Base-by-base conservation (phyloP, 2,888 invertebrate species). In the Aleiodes leptofemur region DNA sequence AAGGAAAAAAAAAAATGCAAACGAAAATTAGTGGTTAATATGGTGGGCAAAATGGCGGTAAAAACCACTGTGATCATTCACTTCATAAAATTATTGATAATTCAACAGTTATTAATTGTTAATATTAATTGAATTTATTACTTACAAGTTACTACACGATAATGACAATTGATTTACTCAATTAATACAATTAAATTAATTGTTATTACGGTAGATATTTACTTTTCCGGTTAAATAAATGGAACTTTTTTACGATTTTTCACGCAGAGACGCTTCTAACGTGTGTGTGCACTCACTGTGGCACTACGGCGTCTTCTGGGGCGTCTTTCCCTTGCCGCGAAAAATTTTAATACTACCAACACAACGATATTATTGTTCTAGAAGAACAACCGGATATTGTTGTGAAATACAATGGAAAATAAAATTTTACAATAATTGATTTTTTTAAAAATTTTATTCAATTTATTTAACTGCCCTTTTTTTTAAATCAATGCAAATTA, bases 41-140 rank as follows among this genome's bases (percentile, higher is more conserved):
- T 77, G 79, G 74, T 55, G 75, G 74, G 78, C 81, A 84, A 84
- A 83, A 84, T 84, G 84, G 84, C 84, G 82, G 78, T 71, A 83
- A 77, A 23, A 77, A 72, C 75, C 77, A 74, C 83, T 81, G 81
- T 79, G 79, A 79, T 78, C 77, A 64, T 50, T 38, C 16, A 55
- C 51, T 59, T 69, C 14, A 59, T 4, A 50, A 50, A 34, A 70
- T 76, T 75, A 34, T 70, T 70, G 31, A 16, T 51, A 9, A 38
- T 51, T 61, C 29, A 43, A 43, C 8, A 3, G 9, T 23, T 64
- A 43, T 16, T 5, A 16, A 16, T 4, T 64, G 9, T 43, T 16
- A 43, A 16, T 31, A 29, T 55, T 11, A 0, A 38, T 59, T 16
- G n/a, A 14, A 66, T 51, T 55, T 29, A 9, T 57, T 70, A 43